Conservation (phyloP, 1,140 invertebrate species). For the Caenorhabditis tropicalis region DNA sequence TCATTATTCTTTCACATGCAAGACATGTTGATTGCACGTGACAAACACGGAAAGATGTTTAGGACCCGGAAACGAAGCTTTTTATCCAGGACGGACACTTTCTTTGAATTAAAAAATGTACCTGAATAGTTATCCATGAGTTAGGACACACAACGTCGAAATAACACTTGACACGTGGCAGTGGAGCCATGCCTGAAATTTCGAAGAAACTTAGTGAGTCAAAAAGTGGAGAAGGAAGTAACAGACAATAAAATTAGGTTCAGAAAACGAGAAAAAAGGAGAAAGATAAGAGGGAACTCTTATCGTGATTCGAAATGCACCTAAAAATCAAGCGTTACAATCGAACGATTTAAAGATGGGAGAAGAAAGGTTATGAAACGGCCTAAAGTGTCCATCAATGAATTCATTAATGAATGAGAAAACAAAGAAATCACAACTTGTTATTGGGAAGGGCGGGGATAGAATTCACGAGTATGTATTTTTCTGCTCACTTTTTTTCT, state of each 20-base stretch:
- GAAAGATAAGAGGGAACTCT: not conserved
- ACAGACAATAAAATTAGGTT: not conserved
- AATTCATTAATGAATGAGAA: not conserved
- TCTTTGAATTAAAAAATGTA: too few species aligned
- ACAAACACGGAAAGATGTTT: not conserved
- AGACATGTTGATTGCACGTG: not conserved
- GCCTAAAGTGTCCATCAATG: too few species aligned
- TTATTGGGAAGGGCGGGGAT: not conserved
- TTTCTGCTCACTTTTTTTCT: not conserved
- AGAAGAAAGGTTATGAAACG: too few species aligned
- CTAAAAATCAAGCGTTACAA: not conserved
- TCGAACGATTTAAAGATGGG: too few species aligned
- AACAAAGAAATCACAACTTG: not conserved
- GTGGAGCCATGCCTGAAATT: not conserved
- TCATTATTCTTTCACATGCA: not conserved
- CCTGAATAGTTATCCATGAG: constrained; percentile 25
- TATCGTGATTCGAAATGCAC: not conserved
- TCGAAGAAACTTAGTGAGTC: not conserved
- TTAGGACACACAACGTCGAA: constrained; percentile 21
- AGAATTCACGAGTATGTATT: not conserved
- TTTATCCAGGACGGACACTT: too few species aligned
- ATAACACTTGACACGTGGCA: constrained; percentile 30
- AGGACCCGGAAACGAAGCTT: not conserved
- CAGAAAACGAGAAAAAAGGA: not conserved
- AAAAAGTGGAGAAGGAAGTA: not conserved